A percentile compares a stretch with the other conserved stretches of the same genome.
Evolutionary conservation across 2,888 invertebrate genomes (phyloP).

Genomic region (Platycnemis pennipes): DNA sequence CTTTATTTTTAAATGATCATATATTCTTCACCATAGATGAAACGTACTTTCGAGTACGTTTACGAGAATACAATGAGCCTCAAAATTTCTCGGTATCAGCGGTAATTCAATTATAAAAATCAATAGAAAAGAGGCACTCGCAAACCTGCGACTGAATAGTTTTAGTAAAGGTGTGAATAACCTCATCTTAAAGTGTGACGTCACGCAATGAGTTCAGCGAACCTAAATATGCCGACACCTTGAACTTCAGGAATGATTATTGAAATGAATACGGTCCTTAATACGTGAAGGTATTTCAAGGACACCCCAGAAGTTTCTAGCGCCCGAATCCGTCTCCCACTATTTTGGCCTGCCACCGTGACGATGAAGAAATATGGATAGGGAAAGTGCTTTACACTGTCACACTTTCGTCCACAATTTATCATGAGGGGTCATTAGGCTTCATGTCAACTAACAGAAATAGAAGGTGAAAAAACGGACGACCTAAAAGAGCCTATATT

Average conservation of each 20-base stretch:
- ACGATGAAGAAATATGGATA: background rate
- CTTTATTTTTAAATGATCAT: no score
- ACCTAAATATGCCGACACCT: conserved; percentile 3
- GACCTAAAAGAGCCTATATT: background rate
- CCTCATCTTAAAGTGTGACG: conserved; percentile 7
- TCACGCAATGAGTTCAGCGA: conserved; percentile 28
- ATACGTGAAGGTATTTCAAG: conserved; percentile 12
- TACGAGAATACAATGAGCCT: no score
- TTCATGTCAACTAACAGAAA: background rate
- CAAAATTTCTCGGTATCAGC: background rate
- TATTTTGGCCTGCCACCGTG: background rate
- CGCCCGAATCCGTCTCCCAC: background rate
- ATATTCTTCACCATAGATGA: no score
- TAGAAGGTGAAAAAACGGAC: background rate
- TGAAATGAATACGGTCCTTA: conserved; percentile 9
- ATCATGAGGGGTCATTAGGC: background rate
- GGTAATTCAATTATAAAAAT: background rate
- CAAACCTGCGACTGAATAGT: background rate
- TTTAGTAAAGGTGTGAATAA: background rate
- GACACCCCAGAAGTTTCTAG: background rate
- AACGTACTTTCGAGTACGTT: no score
- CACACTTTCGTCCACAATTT: background rate
- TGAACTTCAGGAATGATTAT: conserved; percentile 14
- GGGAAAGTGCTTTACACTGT: background rate
- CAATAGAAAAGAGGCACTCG: background rate